Evolutionary conservation across 2,113 vertebrate genomes (phyloP), one percentile per base, ranked within the genome.

Genomic region (Rhombomys opimus): DNA sequence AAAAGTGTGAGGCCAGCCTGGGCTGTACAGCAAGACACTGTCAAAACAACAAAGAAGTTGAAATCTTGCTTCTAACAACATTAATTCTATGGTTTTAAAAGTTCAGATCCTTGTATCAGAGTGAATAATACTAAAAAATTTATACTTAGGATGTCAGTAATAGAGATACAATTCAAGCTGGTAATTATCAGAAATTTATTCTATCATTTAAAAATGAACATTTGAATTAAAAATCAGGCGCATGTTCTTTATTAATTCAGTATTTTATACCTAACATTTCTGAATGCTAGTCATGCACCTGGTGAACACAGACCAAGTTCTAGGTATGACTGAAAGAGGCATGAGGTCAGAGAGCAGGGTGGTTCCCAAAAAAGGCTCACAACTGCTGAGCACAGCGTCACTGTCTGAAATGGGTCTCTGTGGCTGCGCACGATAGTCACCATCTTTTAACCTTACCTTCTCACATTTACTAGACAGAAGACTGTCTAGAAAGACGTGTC

Each of bases 21-120:
- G 57, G 57, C 57, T 57, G 15, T 14, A 57, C 57, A 57, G 13
- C 57, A 57, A 57, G 57, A 57, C 57, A 57, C 57, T 57, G 57
- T 57, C 57, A 57, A 57, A 57, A 57, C 57, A 57, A 57, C 57
- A 57, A 57, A 57, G 57, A 57, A 57, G 57, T 12, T 15, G 70
- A 93, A 95, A 77, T 17, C 72, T 35, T 87, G 59, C 67, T 86
- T 87, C 63, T 20, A 95, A 63, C 17, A 72, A 91, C 96, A 95
- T 27, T 70, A 89, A 22, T 38, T 87, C 35, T 92, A 65, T 46
- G 3, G 15, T 93, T 93, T 50, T 1, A 72, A 70, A 93, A 73
- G 87, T 65, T 63, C 1, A 68, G 8, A 88, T 57, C 68, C 14
- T 57, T 73, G 13, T 30, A 82, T 68, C 38, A 85, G 72, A 54